Evolutionary conservation across 2,113 vertebrate species (phyloP).

Genomic region (Ranitomeya imitator): DNA sequence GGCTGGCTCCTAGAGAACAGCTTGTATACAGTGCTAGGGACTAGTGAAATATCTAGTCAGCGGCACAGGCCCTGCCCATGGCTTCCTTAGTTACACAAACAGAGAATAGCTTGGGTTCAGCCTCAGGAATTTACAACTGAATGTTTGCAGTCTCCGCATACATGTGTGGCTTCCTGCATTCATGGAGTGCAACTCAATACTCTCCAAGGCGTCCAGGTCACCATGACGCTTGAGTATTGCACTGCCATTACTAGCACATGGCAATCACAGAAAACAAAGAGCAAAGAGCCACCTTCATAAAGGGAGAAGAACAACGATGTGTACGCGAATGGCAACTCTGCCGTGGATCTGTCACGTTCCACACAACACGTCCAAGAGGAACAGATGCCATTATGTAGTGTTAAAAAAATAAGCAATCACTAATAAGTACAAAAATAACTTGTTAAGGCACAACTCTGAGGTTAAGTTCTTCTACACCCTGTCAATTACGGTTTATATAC

Average conservation of each 20-base stretch:
- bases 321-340: not conserved
- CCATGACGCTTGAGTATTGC: not conserved
- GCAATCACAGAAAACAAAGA: not conserved
- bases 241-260: not conserved
- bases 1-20: slow-evolving; percentile 64
- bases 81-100: slow-evolving; percentile 61
- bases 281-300: not conserved
- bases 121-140: slow-evolving; percentile 51
- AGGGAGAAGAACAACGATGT: not conserved
- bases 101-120: slow-evolving; percentile 49
- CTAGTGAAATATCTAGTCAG: slow-evolving; percentile 56
- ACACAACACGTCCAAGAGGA: too few species aligned
- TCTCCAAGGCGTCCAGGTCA: not conserved
- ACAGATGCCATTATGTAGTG: too few species aligned
- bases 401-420: too few species aligned
- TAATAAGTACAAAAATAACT: too few species aligned
- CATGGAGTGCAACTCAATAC: not conserved
- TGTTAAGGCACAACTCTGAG: too few species aligned
- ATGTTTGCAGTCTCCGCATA: slow-evolving; percentile 30
- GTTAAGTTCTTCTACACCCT: too few species aligned
- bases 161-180: not conserved
- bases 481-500: too few species aligned
- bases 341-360: not conserved
- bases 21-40: slow-evolving; percentile 63
- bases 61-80: slow-evolving; percentile 55